Evolutionary conservation across 2,888 invertebrate genomes (phyloP).

Genomic region (Neuroscelio doddi): DNA sequence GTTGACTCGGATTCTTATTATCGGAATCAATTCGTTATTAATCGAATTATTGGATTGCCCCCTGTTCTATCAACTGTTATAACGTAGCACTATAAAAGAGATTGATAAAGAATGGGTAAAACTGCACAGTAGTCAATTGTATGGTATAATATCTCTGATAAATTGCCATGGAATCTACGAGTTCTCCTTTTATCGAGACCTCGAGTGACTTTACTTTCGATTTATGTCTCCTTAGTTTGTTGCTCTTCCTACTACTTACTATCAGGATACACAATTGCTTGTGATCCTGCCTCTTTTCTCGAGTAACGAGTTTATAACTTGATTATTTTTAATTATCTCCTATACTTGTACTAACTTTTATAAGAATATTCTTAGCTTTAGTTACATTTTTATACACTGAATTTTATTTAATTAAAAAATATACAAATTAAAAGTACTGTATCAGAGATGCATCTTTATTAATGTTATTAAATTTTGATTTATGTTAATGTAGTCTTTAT

Average conservation of each 20-base stretch:
- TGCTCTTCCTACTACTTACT: conserved; percentile 7
- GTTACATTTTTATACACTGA: background rate
- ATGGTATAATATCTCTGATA: conserved; percentile 20
- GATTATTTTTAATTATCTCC: conserved; percentile 24
- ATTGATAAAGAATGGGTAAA: conserved; percentile 2
- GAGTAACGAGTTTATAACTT: conserved; percentile 23
- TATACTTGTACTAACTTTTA: background rate
- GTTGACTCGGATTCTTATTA: conserved; percentile 33
- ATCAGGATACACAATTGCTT: conserved; percentile 14
- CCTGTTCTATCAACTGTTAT: conserved; percentile 25
- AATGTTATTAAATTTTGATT: no score
- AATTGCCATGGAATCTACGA: conserved; percentile 21
- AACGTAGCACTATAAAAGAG: conserved; percentile 7
- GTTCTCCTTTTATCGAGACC: conserved; percentile 15
- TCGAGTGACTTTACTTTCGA: conserved; percentile 19
- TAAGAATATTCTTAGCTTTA: conserved; percentile 12
- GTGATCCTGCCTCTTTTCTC: conserved; percentile 9
- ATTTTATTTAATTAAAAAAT: no score
- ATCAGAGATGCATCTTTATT: no score
- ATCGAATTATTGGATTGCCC: conserved; percentile 31
- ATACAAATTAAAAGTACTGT: no score
- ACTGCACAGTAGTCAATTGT: conserved; percentile 16
- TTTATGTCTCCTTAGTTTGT: conserved; percentile 18
- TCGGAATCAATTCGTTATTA: conserved; percentile 31
- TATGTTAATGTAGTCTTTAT: no score